phyloP scores from a whole-genome alignment of 2,113 vertebrate species.

The Colossoma macropomum region DNA sequence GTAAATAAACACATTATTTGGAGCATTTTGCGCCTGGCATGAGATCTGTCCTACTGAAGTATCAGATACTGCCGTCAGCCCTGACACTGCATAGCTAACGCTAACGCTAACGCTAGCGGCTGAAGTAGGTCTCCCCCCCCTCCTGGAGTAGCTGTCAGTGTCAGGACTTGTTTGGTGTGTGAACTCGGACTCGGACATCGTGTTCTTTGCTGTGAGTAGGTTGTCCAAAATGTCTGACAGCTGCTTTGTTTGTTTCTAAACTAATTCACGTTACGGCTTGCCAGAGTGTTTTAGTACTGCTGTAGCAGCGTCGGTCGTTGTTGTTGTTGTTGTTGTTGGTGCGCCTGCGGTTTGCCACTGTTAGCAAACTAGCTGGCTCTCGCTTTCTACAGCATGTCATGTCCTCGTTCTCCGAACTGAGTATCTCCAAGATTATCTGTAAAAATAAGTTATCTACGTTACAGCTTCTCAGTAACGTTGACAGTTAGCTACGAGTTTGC shows the following conservation, averaged over 20 bases:
- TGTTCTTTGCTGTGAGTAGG: neutral
- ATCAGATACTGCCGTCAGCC: neutral
- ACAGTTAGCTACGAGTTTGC: too few relatives aligned
- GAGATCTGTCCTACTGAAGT: neutral
- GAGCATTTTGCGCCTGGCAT: constrained; percentile 38
- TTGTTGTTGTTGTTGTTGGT: too few relatives aligned
- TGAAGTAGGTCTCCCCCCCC: neutral
- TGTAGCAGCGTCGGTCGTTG: neutral
- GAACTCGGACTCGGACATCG: constrained; percentile 1
- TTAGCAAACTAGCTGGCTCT: too few relatives aligned
- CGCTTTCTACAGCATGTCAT: too few relatives aligned
- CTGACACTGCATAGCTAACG: neutral
- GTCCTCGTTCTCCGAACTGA: too few relatives aligned
- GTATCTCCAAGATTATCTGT: too few relatives aligned
- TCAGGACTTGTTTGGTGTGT: neutral
- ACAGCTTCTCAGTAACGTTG: too few relatives aligned
- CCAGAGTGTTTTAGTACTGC: neutral
- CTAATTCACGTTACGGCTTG: neutral
- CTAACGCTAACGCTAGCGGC: neutral
- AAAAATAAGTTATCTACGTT: too few relatives aligned
- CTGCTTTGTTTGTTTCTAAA: neutral
- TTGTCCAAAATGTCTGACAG: neutral
- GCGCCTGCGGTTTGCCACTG: too few relatives aligned
- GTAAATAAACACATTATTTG: neutral
- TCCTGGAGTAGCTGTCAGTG: neutral